phyloP scores from a whole-genome alignment of 2,888 invertebrate genomes.

The Andrena bicolor region DNA sequence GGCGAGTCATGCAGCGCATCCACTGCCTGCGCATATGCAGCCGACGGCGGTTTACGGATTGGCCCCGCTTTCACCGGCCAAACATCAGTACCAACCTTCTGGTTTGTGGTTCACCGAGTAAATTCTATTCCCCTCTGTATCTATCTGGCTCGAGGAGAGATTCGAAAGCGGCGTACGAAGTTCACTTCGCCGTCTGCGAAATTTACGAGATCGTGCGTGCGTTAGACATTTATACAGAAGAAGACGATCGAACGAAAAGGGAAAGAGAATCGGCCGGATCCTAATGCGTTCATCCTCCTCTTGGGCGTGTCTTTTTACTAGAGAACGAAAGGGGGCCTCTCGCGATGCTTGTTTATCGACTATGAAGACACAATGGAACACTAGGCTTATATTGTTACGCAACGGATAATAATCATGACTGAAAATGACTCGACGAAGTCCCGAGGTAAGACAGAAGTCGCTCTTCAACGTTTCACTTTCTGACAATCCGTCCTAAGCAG shows the following conservation, averaged over 20 bases:
- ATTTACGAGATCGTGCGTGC: constrained; percentile 3
- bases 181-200: constrained; percentile 5
- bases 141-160: constrained; percentile 31
- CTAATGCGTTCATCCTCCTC: constrained; percentile 27
- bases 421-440: constrained; percentile 37
- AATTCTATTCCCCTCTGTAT: constrained; percentile 59
- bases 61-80: constrained; percentile 90
- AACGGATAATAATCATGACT: constrained; percentile 29
- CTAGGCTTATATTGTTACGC: constrained; percentile 17
- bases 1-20: constrained; percentile 90
- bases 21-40: constrained; percentile 93
- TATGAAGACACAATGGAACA: constrained; percentile 26
- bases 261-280: not conserved
- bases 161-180: constrained; percentile 24
- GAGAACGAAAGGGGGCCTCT: constrained; percentile 44
- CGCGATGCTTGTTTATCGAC: constrained; percentile 46
- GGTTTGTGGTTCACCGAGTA: constrained; percentile 93
- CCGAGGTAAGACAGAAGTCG: constrained; percentile 22
- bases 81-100: constrained; percentile 89
- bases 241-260: constrained; percentile 38
- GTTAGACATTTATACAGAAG: not conserved
- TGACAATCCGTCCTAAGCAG: constrained; percentile 77
- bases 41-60: constrained; percentile 88
- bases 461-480: constrained; percentile 59
- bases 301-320: constrained; percentile 41